Conservation (phyloP, 2,797 vertebrate species). For the Eidolon dupreanum region DNA sequence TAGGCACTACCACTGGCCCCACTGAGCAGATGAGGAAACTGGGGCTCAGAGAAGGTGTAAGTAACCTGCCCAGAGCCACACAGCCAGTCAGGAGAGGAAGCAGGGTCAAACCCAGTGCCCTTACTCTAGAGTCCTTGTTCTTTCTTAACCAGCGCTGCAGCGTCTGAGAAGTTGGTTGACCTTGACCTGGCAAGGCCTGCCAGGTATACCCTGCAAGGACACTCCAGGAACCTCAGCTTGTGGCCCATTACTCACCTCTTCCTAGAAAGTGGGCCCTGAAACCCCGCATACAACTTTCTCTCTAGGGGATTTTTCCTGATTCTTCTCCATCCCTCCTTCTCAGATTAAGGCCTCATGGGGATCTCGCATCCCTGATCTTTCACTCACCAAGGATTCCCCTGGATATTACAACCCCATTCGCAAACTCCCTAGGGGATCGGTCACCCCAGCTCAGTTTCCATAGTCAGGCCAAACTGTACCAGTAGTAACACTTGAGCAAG, state of each 20-base stretch:
- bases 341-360: not conserved
- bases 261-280: not conserved
- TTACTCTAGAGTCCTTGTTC: accelerated
- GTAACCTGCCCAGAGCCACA: not conserved
- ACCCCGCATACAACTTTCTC: not conserved
- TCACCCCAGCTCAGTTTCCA: not conserved
- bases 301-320: not conserved
- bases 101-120: too few species aligned
- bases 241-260: not conserved
- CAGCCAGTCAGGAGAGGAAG: not conserved
- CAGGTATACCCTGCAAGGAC: not conserved
- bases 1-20: too few species aligned
- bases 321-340: not conserved
- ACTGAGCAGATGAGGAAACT: not conserved
- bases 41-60: not conserved
- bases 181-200: accelerated
- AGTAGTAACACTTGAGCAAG: not conserved
- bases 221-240: not conserved
- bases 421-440: not conserved
- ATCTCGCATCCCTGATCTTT: not conserved
- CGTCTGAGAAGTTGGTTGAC: not conserved
- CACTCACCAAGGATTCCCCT: not conserved
- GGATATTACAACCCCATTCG: not conserved
- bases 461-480: not conserved
- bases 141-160: too few species aligned